A percentile compares a stretch with the other conserved stretches of the same genome.
Conservation (phyloP, 2,113 vertebrate genomes). For the Tautogolabrus adspersus region DNA sequence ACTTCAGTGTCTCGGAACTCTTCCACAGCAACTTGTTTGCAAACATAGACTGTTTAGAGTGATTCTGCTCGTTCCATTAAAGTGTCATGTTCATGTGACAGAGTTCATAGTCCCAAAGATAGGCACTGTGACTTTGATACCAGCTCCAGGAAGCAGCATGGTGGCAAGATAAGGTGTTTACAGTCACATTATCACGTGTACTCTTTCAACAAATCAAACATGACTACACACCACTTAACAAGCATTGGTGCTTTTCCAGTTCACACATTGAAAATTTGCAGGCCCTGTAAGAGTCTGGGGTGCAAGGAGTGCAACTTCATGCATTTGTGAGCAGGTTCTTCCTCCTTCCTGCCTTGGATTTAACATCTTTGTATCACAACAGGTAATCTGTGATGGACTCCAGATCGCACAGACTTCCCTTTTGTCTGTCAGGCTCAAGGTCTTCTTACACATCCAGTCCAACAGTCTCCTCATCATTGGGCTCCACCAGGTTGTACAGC, state of each 20-base stretch:
- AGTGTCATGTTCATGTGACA: constrained; percentile 67
- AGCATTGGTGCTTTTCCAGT: neutral
- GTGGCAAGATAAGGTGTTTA: constrained; percentile 59
- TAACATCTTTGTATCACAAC: constrained; percentile 13
- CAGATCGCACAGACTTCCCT: constrained; percentile 91
- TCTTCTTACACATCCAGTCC: constrained; percentile 72
- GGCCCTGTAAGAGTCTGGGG: neutral
- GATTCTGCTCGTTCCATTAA: constrained; percentile 18
- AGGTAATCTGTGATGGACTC: constrained; percentile 89
- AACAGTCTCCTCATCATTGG: constrained; percentile 68
- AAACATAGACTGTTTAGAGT: neutral
- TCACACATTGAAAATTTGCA: neutral
- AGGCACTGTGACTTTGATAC: constrained; percentile 42
- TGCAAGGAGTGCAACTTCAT: neutral
- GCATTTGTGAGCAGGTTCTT: neutral
- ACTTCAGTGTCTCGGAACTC: neutral
- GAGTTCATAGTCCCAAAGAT: constrained; percentile 69
- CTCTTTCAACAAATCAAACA: constrained; percentile 26
- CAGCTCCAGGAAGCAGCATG: constrained; percentile 31
- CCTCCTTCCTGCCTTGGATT: constrained; percentile 2
- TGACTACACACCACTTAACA: neutral
- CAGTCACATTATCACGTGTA: constrained; percentile 51
- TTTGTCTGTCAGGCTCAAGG: constrained; percentile 85
- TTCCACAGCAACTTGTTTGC: constrained; percentile 18
- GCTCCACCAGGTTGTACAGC: constrained; percentile 74